Evolutionary conservation across 2,113 vertebrate genomes (phyloP).

Genomic region (Protobothrops mucrosquamatus): DNA sequence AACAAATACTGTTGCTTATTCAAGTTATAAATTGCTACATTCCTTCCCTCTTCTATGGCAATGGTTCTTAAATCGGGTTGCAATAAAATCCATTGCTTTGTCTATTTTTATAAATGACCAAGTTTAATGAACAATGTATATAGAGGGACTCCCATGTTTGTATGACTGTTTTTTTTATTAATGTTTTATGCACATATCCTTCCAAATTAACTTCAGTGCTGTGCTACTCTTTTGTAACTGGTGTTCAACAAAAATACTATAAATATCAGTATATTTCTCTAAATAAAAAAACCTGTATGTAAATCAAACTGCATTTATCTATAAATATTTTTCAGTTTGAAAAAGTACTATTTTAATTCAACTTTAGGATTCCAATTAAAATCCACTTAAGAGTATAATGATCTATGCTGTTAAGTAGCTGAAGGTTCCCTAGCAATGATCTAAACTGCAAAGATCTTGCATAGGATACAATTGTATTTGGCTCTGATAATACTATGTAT

Average conservation of each 20-base stretch:
- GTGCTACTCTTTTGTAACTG: not conserved
- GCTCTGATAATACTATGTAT: not conserved
- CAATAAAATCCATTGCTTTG: not conserved
- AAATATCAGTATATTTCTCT: not conserved
- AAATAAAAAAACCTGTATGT: not conserved
- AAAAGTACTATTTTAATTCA: not conserved
- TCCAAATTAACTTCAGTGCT: not conserved
- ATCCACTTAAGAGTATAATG: not conserved
- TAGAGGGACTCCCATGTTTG: not conserved
- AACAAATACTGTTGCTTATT: constrained; percentile 17
- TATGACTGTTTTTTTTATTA: not conserved
- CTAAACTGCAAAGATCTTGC: not conserved
- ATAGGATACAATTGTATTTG: constrained; percentile 12
- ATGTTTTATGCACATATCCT: not conserved
- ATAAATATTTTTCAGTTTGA: not conserved
- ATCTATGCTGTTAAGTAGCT: not conserved
- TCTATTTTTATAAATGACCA: not conserved
- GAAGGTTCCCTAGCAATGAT: not conserved
- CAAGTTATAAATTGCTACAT: constrained; percentile 26
- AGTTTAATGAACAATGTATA: not conserved
- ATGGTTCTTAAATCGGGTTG: not conserved
- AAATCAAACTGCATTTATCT: not conserved
- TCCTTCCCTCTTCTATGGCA: constrained; percentile 13
- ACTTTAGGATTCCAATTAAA: not conserved
- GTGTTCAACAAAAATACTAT: not conserved